These are phyloP conservation scores for Dolichoris vasculosae DNA, from an alignment of 1,140 invertebrate genomes.

Conservation along the genomic window DNA sequence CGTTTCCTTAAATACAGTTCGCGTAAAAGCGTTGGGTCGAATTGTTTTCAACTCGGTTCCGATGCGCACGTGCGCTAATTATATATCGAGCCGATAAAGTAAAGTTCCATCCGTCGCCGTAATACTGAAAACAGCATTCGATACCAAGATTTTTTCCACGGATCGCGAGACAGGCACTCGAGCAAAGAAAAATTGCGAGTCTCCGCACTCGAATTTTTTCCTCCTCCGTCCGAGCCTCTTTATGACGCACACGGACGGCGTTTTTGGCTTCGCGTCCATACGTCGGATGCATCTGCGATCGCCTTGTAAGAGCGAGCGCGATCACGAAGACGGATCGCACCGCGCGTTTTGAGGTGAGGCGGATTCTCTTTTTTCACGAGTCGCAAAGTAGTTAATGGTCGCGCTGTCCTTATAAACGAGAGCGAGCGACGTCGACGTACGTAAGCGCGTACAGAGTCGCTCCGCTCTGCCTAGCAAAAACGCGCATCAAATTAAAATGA, in stretches of 20 bases:
- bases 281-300: slow-evolving; percentile 18
- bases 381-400: slow-evolving; percentile 48
- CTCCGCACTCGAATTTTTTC: background rate
- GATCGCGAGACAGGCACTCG: background rate
- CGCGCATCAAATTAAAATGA: slow-evolving; percentile 46
- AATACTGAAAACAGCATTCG: background rate
- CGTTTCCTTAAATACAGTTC: no score
- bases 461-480: slow-evolving; percentile 19
- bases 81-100: background rate
- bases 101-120: background rate
- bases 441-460: background rate
- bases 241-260: slow-evolving; percentile 29
- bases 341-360: slow-evolving; percentile 58
- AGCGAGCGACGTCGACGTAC: slow-evolving; percentile 23
- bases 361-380: slow-evolving; percentile 58
- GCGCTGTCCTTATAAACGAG: slow-evolving; percentile 46
- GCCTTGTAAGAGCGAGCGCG: slow-evolving; percentile 29
- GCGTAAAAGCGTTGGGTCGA: background rate
- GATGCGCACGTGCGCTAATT: background rate
- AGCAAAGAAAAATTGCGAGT: slow-evolving; percentile 15
- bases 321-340: slow-evolving; percentile 29
- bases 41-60: background rate
- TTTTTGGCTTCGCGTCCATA: slow-evolving; percentile 27
- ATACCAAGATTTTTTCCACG: background rate
- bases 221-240: slow-evolving; percentile 19